Evolutionary conservation across 2,113 vertebrate genomes (phyloP).

Genomic region (Lutjanus erythropterus): DNA sequence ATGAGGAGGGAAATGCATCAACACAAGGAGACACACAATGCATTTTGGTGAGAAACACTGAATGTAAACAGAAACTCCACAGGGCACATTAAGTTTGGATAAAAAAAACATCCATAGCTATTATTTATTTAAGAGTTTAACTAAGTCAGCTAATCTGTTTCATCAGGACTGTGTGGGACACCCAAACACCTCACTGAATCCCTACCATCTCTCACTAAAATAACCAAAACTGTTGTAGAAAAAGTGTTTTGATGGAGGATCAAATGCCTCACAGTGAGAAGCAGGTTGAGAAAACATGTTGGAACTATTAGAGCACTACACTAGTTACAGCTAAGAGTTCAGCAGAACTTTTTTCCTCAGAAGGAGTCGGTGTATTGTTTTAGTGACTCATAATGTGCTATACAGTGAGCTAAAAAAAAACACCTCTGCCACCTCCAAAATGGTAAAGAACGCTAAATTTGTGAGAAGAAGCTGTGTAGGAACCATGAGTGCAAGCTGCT

Average conservation of each 20-base stretch:
- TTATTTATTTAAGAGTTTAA: too few relatives aligned
- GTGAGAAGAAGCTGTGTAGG: constrained; percentile 15
- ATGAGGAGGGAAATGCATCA: too few relatives aligned
- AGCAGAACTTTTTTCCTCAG: not conserved
- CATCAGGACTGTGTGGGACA: too few relatives aligned
- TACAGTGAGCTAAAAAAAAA: not conserved
- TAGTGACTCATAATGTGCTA: constrained; percentile 16
- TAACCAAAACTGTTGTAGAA: not conserved
- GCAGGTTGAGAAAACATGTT: not conserved
- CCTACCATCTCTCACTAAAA: too few relatives aligned
- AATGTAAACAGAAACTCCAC: too few relatives aligned
- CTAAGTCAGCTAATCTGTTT: too few relatives aligned
- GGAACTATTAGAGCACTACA: not conserved
- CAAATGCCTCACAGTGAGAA: not conserved
- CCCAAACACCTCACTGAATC: too few relatives aligned
- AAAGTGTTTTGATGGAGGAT: not conserved
- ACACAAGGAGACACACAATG: too few relatives aligned
- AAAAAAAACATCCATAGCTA: too few relatives aligned
- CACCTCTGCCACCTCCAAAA: not conserved
- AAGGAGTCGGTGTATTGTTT: not conserved
- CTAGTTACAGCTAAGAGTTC: not conserved
- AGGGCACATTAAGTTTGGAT: too few relatives aligned
- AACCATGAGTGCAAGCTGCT: constrained; percentile 12
- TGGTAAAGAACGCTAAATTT: not conserved
- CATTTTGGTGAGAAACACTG: too few relatives aligned